Base-by-base conservation (phyloP, 2,797 vertebrate genomes). In the Rhinoraja longicauda region DNA sequence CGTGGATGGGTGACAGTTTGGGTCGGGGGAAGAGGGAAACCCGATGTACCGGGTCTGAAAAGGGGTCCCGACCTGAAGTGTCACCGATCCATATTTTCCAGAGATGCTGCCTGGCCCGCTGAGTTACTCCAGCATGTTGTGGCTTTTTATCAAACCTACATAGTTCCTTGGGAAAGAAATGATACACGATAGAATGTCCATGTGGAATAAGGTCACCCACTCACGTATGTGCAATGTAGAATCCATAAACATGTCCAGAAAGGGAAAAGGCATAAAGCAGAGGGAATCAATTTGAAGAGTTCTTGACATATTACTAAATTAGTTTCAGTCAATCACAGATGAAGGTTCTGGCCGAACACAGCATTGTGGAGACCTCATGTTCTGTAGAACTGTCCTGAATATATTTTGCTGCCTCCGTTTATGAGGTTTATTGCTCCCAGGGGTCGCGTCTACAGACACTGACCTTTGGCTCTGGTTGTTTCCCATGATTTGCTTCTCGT, bases 361-460 rank as follows among this genome's bases (percentile, higher is more conserved):
- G 96, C 99, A 99, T 95, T 97, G 98, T 93, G 99, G 98, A 94
- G 97, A 97, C 39, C 98, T 96, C n/a, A 98, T 97, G 95, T 98
- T 99, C 96, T 97, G 98, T 95, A 99, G 96, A 97, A 99, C 96
- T 94, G 98, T 97, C 95, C 98, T 98, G 95, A 99, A 97, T 94
- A 98, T 93, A 53, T 97, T 97, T 94, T 97, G 97, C 94, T 98
- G 98, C 96, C 98, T 96, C 93, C 98, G 96, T 95, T 98, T 99
- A 95, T 96, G 97, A 96, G 98, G 99, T 95, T 95, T 98, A 93
- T 94, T 96, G 0, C 96, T 97, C 26, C 36, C 90, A 7, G 90
- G 90, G 57, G 96, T 97, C 1, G 95, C 94, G 82, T 97, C 96
- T 0, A 97, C 97, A 77, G 97, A 97, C 94, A 97, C 95, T 15